Percentiles rank a stretch among this genome's conserved stretches.
phyloP scores from a whole-genome alignment of 92 coral and sea anemone species.

The Palythoa caribaeorum region DNA sequence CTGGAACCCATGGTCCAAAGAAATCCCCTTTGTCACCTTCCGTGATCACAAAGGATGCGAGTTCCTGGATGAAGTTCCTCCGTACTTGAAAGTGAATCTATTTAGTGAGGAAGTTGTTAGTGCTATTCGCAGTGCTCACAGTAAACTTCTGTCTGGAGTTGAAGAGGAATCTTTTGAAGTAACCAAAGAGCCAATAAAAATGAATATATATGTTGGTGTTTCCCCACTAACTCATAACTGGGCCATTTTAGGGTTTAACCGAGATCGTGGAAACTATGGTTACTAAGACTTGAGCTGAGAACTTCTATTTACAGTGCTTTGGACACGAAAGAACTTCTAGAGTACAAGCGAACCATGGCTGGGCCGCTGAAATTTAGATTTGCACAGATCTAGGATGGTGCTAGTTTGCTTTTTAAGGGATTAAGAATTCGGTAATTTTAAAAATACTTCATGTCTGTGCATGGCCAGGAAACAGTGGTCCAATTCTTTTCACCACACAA shows the following conservation, averaged over 20 bases:
- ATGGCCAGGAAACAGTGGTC: background rate
- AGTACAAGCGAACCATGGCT: background rate
- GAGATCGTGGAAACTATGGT: slow-evolving; percentile 92
- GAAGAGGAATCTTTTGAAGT: slow-evolving; percentile 83
- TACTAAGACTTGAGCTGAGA: slow-evolving; percentile 44
- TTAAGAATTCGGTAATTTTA: background rate
- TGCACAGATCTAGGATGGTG: background rate
- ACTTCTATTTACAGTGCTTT: background rate
- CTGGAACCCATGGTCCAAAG: slow-evolving; percentile 99
- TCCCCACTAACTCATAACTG: slow-evolving; percentile 89
- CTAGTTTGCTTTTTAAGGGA: too few relatives aligned
- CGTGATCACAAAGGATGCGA: slow-evolving; percentile 79
- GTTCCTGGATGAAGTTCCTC: slow-evolving; percentile 63
- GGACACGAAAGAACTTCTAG: background rate
- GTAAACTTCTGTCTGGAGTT: slow-evolving; percentile 74
- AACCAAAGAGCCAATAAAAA: slow-evolving; percentile 85
- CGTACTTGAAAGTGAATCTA: slow-evolving; percentile 74
- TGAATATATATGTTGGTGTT: slow-evolving; percentile 90
- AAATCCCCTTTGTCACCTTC: slow-evolving; percentile 87
- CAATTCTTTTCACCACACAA: background rate
- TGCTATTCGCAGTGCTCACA: slow-evolving; percentile 74
- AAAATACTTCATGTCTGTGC: background rate
- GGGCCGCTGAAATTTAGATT: background rate
- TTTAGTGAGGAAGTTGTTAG: slow-evolving; percentile 71
- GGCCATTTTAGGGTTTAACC: slow-evolving; percentile 87